Percentiles rank a stretch among this genome's conserved stretches.
Conservation (phyloP, 1,140 invertebrate species). For the Chelonus insularis region DNA sequence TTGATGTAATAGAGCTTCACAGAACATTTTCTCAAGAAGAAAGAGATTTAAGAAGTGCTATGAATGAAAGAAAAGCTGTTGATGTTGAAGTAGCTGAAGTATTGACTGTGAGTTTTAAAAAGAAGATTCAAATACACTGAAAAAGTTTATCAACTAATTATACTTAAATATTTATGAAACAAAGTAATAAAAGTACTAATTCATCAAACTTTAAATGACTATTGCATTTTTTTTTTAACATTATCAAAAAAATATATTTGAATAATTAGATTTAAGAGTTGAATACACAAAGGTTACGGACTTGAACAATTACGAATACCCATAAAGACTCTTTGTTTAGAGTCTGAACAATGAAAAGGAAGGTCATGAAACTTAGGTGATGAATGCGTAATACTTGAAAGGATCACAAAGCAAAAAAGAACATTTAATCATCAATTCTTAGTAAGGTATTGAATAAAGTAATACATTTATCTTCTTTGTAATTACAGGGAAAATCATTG, state of each 20-base stretch:
- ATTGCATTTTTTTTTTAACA: too few relatives aligned
- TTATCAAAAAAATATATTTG: too few relatives aligned
- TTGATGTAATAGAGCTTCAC: not conserved
- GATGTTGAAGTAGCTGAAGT: not conserved
- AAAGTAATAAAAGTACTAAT: too few relatives aligned
- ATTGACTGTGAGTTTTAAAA: not conserved
- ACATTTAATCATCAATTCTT: not conserved
- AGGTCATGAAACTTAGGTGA: not conserved
- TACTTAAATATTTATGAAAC: too few relatives aligned
- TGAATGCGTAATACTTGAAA: not conserved
- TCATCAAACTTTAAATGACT: too few relatives aligned
- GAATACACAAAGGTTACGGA: too few relatives aligned
- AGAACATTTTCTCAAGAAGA: not conserved
- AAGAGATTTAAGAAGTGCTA: not conserved
- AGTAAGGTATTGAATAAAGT: not conserved
- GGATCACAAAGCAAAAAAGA: not conserved
- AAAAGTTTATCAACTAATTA: too few relatives aligned
- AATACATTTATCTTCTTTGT: slow-evolving; percentile 21
- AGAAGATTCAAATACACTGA: not conserved
- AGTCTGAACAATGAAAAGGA: too few relatives aligned
- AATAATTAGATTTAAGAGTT: too few relatives aligned
- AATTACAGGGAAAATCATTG: slow-evolving; percentile 48
- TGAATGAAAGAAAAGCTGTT: not conserved
- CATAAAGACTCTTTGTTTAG: too few relatives aligned
- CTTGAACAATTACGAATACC: too few relatives aligned